Base-by-base conservation (phyloP, 1,140 invertebrate species). In the Meloidogyne chitwoodi region DNA sequence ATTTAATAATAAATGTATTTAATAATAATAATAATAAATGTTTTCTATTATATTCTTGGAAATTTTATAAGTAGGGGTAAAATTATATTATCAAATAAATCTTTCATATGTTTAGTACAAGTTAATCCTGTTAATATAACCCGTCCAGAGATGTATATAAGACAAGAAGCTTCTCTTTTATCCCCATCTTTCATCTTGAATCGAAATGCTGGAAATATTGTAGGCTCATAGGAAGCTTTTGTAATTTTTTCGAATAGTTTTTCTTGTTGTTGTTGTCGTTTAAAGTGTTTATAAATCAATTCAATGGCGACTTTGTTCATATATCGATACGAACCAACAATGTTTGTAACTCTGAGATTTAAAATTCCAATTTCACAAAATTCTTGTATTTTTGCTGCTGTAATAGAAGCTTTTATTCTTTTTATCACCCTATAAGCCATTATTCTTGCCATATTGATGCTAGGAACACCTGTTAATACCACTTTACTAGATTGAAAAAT, bases 61-160 rank as follows among this genome's bases (percentile, higher is more conserved):
- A n/a, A n/a, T n/a, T n/a, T n/a, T n/a, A n/a, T n/a, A n/a, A n/a
- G n/a, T n/a, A n/a, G n/a, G n/a, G n/a, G n/a, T n/a, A n/a, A 1
- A 48, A 12, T 14, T 10, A n/a, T n/a, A n/a, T n/a, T n/a, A n/a
- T n/a, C n/a, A n/a, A n/a, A n/a, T n/a, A n/a, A n/a, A n/a, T n/a
- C 11, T 0, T 31, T 26, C 24, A 68, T 14, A 27, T 34, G 48
- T 31, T 31, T 26, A 14, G 12, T 14, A 1, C 10, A 3, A 22
- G 38, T 38, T 10, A 68, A 22, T 10, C 67, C 67, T 0, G 67
- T 68, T 4, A 68, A 11, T 31, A 68, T 68, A 10, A 34, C 26
- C 26, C 48, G 38, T 6, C 66, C 66, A 19, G 66, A 68, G 3
- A 68, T 68, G 66, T 68, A 68, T 24, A 68, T 22, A n/a, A 68